phyloP scores from a whole-genome alignment of 2,888 invertebrate genomes.

The Kuschelorhynchus macadamiae region DNA sequence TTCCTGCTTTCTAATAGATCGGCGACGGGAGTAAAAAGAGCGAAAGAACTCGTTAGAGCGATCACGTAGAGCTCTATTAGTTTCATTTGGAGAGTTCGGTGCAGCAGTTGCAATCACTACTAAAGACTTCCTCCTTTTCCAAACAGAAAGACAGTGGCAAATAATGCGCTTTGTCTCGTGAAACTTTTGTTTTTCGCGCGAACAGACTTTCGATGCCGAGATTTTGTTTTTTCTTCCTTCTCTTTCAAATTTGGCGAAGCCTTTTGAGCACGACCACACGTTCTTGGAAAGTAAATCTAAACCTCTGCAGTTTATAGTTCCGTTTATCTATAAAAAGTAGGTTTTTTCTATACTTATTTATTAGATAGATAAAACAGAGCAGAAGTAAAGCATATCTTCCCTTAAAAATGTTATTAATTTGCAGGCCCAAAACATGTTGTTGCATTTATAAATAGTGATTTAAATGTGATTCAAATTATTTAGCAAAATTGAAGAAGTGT shows the following conservation, averaged over 20 bases:
- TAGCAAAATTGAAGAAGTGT: too few species aligned
- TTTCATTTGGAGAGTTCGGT: slow-evolving; percentile 58
- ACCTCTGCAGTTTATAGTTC: too few species aligned
- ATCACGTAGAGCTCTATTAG: slow-evolving; percentile 61
- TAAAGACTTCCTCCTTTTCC: slow-evolving; percentile 49
- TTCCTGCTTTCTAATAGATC: slow-evolving; percentile 37
- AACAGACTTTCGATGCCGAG: neutral
- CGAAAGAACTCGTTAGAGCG: slow-evolving; percentile 45
- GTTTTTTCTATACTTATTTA: too few species aligned
- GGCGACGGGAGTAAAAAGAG: slow-evolving; percentile 29
- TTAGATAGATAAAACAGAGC: too few species aligned
- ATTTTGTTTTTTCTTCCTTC: too few species aligned
- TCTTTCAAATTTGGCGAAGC: too few species aligned
- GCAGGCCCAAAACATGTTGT: too few species aligned
- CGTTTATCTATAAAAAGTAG: too few species aligned
- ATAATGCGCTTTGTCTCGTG: slow-evolving; percentile 46
- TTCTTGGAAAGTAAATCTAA: neutral
- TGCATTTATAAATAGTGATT: too few species aligned
- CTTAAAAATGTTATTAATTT: too few species aligned
- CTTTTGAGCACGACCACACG: slow-evolving; percentile 14
- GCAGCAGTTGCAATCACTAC: slow-evolving; percentile 57
- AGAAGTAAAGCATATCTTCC: too few species aligned
- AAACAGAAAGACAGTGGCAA: slow-evolving; percentile 49
- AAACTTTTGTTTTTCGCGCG: slow-evolving; percentile 21
- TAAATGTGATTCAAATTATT: too few species aligned